A percentile compares a stretch with the other conserved stretches of the same genome.
phyloP scores from a whole-genome alignment of 2,113 vertebrate genomes.

The Vireo altiloquus region DNA sequence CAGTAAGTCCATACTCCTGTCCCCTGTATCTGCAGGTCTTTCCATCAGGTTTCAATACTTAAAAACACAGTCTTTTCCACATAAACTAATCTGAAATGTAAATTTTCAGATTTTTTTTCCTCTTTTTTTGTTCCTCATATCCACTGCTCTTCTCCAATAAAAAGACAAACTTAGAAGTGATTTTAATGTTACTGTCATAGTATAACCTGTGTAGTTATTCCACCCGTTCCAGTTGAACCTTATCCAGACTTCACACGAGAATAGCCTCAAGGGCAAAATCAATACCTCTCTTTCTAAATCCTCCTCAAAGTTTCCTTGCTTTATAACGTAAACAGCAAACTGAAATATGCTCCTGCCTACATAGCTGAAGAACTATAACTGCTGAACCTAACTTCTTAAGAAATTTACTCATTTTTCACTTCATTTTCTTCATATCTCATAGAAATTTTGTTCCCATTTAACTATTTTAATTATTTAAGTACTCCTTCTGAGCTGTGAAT shows the following conservation, averaged over 20 bases:
- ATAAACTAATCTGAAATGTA: not conserved
- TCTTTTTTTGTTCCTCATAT: not conserved
- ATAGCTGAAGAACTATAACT: not conserved
- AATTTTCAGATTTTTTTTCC: not conserved
- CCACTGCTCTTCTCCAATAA: not conserved
- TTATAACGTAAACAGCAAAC: not conserved
- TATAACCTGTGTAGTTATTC: not conserved
- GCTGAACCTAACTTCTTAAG: not conserved
- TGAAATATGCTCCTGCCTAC: not conserved
- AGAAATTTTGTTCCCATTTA: not conserved
- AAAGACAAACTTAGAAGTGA: not conserved
- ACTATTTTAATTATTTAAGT: not conserved
- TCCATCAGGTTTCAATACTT: not conserved
- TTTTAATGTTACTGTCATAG: not conserved
- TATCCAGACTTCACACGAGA: not conserved
- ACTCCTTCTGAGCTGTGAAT: not conserved
- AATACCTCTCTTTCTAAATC: not conserved
- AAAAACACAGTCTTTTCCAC: not conserved
- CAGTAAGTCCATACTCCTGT: not conserved
- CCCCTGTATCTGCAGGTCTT: not conserved
- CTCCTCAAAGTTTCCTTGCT: not conserved
- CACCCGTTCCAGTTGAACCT: not conserved
- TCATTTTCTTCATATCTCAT: not conserved
- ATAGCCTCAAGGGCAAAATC: not conserved
- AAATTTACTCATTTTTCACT: not conserved